Evolutionary conservation across 1,140 invertebrate genomes (phyloP).

Genomic region (Eriosoma lanigerum): DNA sequence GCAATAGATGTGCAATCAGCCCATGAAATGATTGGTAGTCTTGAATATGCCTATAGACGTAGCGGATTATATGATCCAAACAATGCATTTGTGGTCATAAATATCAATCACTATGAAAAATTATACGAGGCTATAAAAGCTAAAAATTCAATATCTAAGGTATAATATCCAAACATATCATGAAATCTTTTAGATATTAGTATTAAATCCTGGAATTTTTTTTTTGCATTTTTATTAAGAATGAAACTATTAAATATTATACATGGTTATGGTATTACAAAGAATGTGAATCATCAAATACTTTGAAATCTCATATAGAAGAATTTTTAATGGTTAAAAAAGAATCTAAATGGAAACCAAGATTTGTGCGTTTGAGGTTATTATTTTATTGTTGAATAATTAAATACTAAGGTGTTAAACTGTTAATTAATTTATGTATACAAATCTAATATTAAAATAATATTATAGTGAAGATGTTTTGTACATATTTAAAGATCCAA

Average conservation of each 20-base stretch:
- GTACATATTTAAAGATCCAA: conserved; percentile 26
- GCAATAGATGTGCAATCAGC: conserved; percentile 33
- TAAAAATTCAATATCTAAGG: conserved; percentile 27
- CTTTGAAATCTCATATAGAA: conserved; percentile 28
- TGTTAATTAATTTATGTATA: neutral
- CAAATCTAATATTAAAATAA: neutral
- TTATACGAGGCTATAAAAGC: conserved; percentile 30
- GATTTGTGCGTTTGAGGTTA: conserved; percentile 42
- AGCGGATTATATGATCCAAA: conserved; percentile 36
- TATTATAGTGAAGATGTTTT: conserved; percentile 32
- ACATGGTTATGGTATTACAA: conserved; percentile 43
- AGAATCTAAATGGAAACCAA: conserved; percentile 29
- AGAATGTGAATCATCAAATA: conserved; percentile 35
- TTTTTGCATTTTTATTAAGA: conserved; percentile 32
- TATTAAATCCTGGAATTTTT: too few species aligned
- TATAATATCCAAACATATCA: neutral
- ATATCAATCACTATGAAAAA: conserved; percentile 24
- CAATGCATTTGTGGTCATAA: conserved; percentile 35
- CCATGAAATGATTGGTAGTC: conserved; percentile 34
- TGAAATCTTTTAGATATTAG: neutral
- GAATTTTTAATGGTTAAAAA: conserved; percentile 50
- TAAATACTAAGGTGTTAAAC: neutral
- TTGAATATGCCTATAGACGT: conserved; percentile 29
- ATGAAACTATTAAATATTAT: conserved; percentile 39
- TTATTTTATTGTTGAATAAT: neutral